phyloP scores from a whole-genome alignment of 1,140 invertebrate genomes.

The Drosophila gunungcola region DNA sequence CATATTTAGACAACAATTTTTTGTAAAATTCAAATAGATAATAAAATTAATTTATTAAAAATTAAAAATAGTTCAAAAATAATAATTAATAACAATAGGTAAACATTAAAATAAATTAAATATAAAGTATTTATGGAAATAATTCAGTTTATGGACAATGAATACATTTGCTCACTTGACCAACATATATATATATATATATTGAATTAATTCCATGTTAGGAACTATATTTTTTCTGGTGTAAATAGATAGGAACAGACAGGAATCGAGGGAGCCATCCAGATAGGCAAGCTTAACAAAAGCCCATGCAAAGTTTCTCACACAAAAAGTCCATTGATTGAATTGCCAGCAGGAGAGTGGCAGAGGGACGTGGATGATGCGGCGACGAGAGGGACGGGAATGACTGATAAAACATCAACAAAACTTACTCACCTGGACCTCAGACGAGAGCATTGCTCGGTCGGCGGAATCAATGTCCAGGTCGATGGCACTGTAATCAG shows the following conservation, averaged over 20 bases:
- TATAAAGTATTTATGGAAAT: not conserved
- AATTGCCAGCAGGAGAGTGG: constrained; percentile 61
- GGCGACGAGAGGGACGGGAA: not conserved
- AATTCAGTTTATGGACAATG: too few relatives aligned
- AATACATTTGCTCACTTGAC: not conserved
- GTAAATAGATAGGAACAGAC: constrained; percentile 22
- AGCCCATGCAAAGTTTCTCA: constrained; percentile 43
- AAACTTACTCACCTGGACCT: constrained; percentile 80
- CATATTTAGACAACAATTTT: too few relatives aligned
- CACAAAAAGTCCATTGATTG: constrained; percentile 77
- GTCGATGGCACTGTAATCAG: constrained; percentile 92
- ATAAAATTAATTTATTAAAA: too few relatives aligned
- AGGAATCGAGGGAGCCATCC: constrained; percentile 43
- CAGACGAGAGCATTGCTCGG: constrained; percentile 77
- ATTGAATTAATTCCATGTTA: too few relatives aligned
- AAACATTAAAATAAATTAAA: not conserved
- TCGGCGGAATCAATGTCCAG: constrained; percentile 88
- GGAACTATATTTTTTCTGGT: not conserved
- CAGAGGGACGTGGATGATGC: constrained; percentile 8
- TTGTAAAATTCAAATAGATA: too few relatives aligned
- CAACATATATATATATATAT: too few relatives aligned
- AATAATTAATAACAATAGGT: not conserved
- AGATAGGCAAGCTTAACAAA: constrained; percentile 64
- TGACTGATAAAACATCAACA: not conserved
- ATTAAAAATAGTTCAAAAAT: too few relatives aligned